Evolutionary conservation across 2,113 vertebrate species (phyloP).

Genomic region (Hepsetus odoe): DNA sequence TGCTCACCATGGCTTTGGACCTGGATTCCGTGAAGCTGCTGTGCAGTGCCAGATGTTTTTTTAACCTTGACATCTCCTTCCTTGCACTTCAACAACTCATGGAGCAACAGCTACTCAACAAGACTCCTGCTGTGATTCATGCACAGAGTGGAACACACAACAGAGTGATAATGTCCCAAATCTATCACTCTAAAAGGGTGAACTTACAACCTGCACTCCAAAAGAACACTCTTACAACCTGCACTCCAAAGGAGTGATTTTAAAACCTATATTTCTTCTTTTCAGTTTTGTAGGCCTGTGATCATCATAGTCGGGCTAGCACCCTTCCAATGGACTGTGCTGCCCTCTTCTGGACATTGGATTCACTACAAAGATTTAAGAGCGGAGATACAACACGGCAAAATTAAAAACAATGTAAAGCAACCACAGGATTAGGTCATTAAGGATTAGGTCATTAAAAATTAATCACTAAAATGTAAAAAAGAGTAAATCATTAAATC

Average conservation of each 20-base stretch:
- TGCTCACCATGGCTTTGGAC: too few species aligned
- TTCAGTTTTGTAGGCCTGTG: background rate
- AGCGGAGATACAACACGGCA: too few species aligned
- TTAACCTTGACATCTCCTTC: too few species aligned
- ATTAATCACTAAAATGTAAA: too few species aligned
- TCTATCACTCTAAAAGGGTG: background rate
- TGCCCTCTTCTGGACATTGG: constrained; percentile 37
- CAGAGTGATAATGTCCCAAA: background rate
- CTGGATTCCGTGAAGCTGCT: too few species aligned
- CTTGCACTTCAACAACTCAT: too few species aligned
- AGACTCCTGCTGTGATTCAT: background rate
- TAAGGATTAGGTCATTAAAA: too few species aligned
- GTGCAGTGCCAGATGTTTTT: too few species aligned
- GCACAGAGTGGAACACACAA: background rate
- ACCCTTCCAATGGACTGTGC: constrained; percentile 21
- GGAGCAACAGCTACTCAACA: too few species aligned
- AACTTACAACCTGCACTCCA: background rate
- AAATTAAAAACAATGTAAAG: too few species aligned
- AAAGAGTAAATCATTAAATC: too few species aligned
- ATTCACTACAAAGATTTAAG: background rate
- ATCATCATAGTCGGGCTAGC: background rate
- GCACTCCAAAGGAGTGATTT: background rate
- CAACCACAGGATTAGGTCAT: too few species aligned
- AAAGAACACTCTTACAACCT: background rate
- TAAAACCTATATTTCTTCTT: background rate